Evolutionary conservation across 2,113 vertebrate species (phyloP).

Genomic region (Actenoides hombroni): DNA sequence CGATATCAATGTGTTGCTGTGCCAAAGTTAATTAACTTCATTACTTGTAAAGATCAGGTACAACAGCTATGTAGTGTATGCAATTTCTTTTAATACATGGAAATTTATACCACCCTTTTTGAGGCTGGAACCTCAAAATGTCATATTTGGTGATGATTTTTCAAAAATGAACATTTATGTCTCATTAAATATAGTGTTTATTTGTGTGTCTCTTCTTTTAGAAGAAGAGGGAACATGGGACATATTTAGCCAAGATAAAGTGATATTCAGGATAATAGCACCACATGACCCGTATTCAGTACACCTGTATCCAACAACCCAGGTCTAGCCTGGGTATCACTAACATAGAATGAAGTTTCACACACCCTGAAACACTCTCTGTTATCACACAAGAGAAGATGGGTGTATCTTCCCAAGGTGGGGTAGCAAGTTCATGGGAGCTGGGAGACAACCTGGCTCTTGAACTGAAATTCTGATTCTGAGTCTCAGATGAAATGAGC

Average conservation of each 20-base stretch:
- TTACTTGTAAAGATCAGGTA: slow-evolving; percentile 25
- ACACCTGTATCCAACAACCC: not conserved
- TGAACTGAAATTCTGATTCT: not conserved
- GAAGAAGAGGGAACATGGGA: not conserved
- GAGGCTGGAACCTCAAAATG: not conserved
- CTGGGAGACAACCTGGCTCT: not conserved
- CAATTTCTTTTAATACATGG: slow-evolving; percentile 12
- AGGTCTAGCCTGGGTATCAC: not conserved
- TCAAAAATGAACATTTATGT: not conserved
- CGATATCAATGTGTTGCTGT: not conserved
- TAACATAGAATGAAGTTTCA: not conserved
- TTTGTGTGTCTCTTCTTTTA: not conserved
- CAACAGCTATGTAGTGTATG: slow-evolving; percentile 13
- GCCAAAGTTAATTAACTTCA: slow-evolving; percentile 41
- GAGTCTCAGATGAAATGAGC: not conserved
- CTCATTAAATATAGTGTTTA: not conserved
- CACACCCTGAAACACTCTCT: not conserved
- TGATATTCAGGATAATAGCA: not conserved
- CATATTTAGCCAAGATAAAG: not conserved
- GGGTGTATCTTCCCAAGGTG: not conserved
- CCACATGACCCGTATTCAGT: not conserved
- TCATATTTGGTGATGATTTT: not conserved
- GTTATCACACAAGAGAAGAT: not conserved
- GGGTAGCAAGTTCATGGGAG: not conserved
- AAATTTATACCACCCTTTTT: not conserved